Evolutionary conservation across 2,113 vertebrate species (phyloP), one percentile per base, ranked within the genome.

Genomic region (Tauraco erythrolophus): DNA sequence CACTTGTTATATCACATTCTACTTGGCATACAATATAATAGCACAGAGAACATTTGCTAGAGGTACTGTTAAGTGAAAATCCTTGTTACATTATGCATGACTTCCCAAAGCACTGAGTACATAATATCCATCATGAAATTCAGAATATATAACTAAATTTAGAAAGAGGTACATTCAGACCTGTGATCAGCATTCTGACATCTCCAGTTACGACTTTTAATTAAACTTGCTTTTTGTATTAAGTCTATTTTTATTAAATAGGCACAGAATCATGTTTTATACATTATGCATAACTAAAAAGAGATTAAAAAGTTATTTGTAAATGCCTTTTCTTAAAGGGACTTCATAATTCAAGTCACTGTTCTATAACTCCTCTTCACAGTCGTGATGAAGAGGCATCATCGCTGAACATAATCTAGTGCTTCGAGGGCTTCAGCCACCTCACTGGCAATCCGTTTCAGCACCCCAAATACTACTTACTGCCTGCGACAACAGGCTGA

Each of bases 71-170:
- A 92, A 95, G 93, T 92, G 74, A 95, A 94, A 94, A 94, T 80
- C 57, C 74, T 79, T 79, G 27, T 85, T 96, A 72, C 89, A 96
- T 97, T 93, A 97, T 96, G 93, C 92, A 96, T 93, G 88, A 94
- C 70, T 97, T 96, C 70, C 78, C 84, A 90, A 94, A 94, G 93
- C 74, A 88, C 61, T 65, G 88, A 64, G 70, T 93, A 93, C 54
- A 79, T 89, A 94, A 89, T 54, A 97, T 90, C 82, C 74, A 96
- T 93, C 94, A 96, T n/a, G 87, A 93, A 96, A 94, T 96, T 94
- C 94, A 94, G 92, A 96, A 92, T 84, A 86, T 66, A 74, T 70
- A 84, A 95, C 92, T 87, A 88, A 76, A 92, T 83, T 92, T 94
- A 89, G 87, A 82, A 87, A 75, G 35, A 91, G 62, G 66, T 37